These are phyloP conservation scores for Hirudo medicinalis DNA, from an alignment of 1,140 invertebrate species.

Conservation along the genomic window DNA sequence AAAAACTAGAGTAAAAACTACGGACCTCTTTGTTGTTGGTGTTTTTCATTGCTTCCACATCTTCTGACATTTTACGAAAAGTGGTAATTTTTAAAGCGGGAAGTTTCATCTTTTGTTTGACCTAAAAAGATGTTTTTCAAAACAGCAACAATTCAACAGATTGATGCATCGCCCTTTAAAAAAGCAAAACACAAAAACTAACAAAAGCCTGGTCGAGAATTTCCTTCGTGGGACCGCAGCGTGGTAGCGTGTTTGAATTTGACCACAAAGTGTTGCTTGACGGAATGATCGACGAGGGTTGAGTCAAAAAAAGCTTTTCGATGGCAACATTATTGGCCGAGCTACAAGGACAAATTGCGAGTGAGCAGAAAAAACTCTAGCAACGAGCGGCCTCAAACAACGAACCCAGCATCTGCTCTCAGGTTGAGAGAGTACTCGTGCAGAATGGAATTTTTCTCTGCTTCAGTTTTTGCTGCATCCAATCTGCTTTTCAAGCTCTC, in stretches of 20 bases:
- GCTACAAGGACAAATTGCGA: not conserved
- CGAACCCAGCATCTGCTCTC: not conserved
- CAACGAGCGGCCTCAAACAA: not conserved
- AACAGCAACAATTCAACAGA: not conserved
- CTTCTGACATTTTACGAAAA: not conserved
- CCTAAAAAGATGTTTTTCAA: not conserved
- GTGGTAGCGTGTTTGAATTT: not conserved
- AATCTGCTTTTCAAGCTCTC: slow-evolving; percentile 26
- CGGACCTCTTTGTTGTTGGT: not conserved
- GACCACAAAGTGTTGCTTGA: not conserved
- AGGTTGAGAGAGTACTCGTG: not conserved
- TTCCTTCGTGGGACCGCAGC: not conserved
- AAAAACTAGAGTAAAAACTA: no score
- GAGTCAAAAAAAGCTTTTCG: not conserved
- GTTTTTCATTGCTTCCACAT: not conserved
- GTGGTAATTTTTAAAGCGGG: not conserved
- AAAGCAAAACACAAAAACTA: not conserved
- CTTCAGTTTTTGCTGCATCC: slow-evolving; percentile 17
- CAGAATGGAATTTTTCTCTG: not conserved
- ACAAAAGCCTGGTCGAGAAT: not conserved
- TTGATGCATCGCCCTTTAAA: not conserved
- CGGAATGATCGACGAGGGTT: not conserved
- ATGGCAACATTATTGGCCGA: not conserved
- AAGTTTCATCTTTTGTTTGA: slow-evolving; percentile 8
- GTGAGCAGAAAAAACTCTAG: not conserved